Base-by-base conservation (phyloP, 2,113 vertebrate species). In the Ictalurus punctatus region DNA sequence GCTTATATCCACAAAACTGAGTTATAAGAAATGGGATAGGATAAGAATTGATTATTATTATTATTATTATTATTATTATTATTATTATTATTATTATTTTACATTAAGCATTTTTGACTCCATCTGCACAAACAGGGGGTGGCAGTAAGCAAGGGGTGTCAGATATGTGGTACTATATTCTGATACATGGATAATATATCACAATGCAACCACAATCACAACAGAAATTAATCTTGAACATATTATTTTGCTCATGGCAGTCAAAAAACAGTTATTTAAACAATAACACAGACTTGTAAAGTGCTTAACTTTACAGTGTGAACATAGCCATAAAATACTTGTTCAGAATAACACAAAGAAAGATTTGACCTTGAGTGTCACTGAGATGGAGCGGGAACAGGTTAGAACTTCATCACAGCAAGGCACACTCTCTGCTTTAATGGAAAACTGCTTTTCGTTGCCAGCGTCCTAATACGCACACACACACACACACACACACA, bases 361-460 rank as follows among this genome's bases (percentile, higher is more conserved):
- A 30, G 4, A 80, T 61, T 58, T 40, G 17, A 97, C 97, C 95
- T 95, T 73, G 6, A 96, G 87, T 23, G 95, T 91, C 59, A 97
- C 83, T 30, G 95, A 76, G 44, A 97, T 93, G 74, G 95, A 92
- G 48, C 96, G 95, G 21, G 97, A 96, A 87, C 97, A 97, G 0
- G 96, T 97, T 65, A 97, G 94, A 0, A 92, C 95, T 63, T 97
- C 95, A 54, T 97, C 97, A 92, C 96, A 97, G 92, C 97, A 97
- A 0, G 96, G 97, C 12, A 97, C 94, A 7, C 95, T 96, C 92
- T 97, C 96, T 16, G 94, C 95, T 91, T 95, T 92, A 91, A 97
- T 90, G 44, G 94, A 94, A 89, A 97, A 97, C 7, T 93, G 93
- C 13, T 93, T 94, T 92, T 95, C 95, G 63, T 94, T 92, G 91